Conservation (phyloP, 2,797 vertebrate genomes). For the Merluccius polli region DNA sequence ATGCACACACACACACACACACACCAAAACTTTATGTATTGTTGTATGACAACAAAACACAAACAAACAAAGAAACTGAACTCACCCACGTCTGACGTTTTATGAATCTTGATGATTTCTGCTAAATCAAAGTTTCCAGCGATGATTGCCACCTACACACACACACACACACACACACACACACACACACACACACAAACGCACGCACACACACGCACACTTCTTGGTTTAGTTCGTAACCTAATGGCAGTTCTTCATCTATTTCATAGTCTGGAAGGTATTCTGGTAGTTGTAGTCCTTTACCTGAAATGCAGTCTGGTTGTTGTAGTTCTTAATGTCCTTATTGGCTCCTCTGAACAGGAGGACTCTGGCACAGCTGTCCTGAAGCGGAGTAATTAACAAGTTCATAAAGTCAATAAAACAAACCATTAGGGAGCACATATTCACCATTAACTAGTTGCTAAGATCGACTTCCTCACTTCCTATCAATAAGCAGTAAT, state of each 20-base stretch:
- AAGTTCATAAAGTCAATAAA: too few species aligned
- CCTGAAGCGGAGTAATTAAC: constrained; percentile 63
- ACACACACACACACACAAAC: background rate
- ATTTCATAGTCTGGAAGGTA: background rate
- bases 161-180: constrained; percentile 2
- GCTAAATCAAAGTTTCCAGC: constrained; percentile 97
- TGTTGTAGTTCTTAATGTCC: constrained; percentile 97
- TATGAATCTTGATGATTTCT: constrained; percentile 98
- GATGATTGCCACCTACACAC: constrained; percentile 88
- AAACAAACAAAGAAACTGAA: constrained; percentile 20
- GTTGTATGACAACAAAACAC: constrained; percentile 15
- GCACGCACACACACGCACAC: background rate
- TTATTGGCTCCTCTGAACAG: constrained; percentile 95
- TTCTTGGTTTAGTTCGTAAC: background rate
- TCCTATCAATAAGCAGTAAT: too few species aligned
- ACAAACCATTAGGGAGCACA: too few species aligned
- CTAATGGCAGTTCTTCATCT: background rate
- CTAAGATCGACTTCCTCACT: too few species aligned
- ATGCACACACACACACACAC: background rate
- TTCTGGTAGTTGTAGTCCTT: background rate
- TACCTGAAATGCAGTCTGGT: constrained; percentile 92
- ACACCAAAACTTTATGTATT: constrained; percentile 3
- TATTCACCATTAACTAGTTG: too few species aligned
- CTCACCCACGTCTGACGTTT: constrained; percentile 93
- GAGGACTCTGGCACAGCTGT: constrained; percentile 93